phyloP scores from a whole-genome alignment of 2,113 vertebrate genomes.

The Thymallus thymallus region DNA sequence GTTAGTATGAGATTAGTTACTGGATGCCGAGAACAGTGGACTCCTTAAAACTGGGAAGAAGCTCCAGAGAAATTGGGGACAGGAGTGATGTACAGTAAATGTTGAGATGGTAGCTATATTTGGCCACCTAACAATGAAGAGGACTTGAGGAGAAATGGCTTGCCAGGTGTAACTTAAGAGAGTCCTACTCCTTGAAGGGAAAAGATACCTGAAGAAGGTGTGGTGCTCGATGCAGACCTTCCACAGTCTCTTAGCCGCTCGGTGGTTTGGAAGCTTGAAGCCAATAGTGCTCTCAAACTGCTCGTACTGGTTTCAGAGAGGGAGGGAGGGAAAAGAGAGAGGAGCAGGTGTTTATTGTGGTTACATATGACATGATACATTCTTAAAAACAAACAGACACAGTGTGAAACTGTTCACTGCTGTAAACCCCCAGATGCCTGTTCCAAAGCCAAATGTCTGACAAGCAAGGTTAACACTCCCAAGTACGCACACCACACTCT shows the following conservation, averaged over 20 bases:
- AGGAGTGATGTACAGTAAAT: too few species aligned
- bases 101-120: too few species aligned
- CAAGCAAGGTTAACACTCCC: too few species aligned
- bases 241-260: slow-evolving; percentile 96
- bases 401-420: not conserved
- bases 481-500: too few species aligned
- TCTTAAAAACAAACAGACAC: not conserved
- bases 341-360: not conserved
- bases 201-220: slow-evolving; percentile 89
- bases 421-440: not conserved
- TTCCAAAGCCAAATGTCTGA: not conserved
- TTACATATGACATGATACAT: not conserved
- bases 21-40: not conserved
- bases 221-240: slow-evolving; percentile 99
- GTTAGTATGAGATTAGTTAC: not conserved
- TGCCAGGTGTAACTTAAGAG: too few species aligned
- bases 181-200: too few species aligned
- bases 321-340: not conserved
- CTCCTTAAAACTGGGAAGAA: not conserved
- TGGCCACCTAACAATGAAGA: too few species aligned
- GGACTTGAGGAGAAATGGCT: too few species aligned
- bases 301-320: slow-evolving; percentile 80
- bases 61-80: not conserved
- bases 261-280: slow-evolving; percentile 97
- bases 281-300: slow-evolving; percentile 99